A percentile compares a stretch with the other conserved stretches of the same genome.
Evolutionary conservation across 2,113 vertebrate species (phyloP).

Genomic region (Calidris pygmaea): DNA sequence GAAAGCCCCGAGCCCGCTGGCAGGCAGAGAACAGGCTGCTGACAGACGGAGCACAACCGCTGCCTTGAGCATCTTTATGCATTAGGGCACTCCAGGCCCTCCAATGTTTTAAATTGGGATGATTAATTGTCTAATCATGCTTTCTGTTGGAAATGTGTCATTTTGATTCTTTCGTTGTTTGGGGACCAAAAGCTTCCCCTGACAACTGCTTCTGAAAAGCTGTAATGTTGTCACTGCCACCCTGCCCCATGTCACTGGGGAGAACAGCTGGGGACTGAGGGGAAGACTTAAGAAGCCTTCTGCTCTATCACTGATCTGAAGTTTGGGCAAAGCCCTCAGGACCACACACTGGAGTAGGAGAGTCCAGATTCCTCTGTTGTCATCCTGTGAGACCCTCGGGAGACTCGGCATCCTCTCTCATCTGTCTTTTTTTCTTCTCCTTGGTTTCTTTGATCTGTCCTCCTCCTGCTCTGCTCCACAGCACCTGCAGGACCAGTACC

Average conservation of each 20-base stretch:
- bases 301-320: not conserved
- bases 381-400: not conserved
- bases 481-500: not conserved
- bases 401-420: not conserved
- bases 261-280: not conserved
- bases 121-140: not conserved
- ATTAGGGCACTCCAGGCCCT: not conserved
- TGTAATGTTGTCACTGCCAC: not conserved
- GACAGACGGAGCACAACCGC: not conserved
- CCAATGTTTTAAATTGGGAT: not conserved
- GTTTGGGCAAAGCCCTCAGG: not conserved
- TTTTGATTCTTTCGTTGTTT: not conserved
- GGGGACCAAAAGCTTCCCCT: not conserved
- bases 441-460: not conserved
- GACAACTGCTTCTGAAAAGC: not conserved
- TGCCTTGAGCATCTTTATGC: not conserved
- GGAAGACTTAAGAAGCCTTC: not conserved
- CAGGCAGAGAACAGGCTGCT: not conserved
- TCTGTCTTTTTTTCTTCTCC: not conserved
- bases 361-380: not conserved
- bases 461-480: not conserved
- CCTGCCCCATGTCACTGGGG: not conserved
- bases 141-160: not conserved
- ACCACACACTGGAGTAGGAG: not conserved
- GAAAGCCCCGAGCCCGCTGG: fast-evolving